phyloP scores from a whole-genome alignment of 2,888 invertebrate genomes.

The Tinea trinotella region DNA sequence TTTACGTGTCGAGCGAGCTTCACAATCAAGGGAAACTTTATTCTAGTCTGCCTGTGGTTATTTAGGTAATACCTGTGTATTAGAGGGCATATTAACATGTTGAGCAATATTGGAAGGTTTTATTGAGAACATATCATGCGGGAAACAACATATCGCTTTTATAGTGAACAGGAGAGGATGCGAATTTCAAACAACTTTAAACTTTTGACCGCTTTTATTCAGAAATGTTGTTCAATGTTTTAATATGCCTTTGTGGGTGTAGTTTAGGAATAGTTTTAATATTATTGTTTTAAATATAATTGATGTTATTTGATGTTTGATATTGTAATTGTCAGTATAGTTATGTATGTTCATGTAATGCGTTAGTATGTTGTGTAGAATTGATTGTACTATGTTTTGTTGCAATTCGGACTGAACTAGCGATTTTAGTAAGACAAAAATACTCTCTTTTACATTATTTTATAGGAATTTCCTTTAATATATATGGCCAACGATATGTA shows the following conservation, averaged over 20 bases:
- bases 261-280: constrained; percentile 37
- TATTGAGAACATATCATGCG: constrained; percentile 1
- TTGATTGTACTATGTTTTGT: background rate
- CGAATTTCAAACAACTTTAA: background rate
- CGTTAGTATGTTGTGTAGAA: constrained; percentile 1
- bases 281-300: constrained; percentile 56
- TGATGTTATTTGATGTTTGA: constrained; percentile 59
- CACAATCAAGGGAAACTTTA: constrained; percentile 85
- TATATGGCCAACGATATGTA: background rate
- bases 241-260: constrained; percentile 30
- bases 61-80: background rate
- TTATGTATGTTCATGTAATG: constrained; percentile 1
- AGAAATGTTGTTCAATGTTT: constrained; percentile 43
- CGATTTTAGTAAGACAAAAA: constrained; percentile 3
- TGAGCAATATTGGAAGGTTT: background rate
- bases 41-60: constrained; percentile 69
- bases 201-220: background rate
- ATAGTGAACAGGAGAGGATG: background rate
- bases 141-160: constrained; percentile 1
- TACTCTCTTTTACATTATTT: background rate
- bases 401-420: constrained; percentile 14
- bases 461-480: background rate
- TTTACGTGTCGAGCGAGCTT: constrained; percentile 42
- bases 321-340: constrained; percentile 10
- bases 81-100: background rate